Evolutionary conservation across 64 coral and sea anemone genomes (phyloP).

Genomic region (Acropora yongei): DNA sequence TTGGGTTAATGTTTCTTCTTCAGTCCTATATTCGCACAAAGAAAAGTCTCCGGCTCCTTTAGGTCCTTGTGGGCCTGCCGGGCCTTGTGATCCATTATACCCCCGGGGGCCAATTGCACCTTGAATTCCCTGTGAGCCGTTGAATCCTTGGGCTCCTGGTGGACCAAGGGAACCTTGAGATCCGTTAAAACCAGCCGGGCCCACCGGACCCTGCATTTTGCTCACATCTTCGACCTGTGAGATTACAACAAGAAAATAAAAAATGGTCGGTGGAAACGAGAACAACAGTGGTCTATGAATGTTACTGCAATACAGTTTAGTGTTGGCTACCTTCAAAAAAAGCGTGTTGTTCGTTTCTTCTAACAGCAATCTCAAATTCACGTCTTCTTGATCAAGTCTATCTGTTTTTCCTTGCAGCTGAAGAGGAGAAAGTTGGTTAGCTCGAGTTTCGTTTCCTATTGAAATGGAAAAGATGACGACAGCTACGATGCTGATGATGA

Average conservation of each 20-base stretch:
- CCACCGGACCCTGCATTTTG: constrained; percentile 34
- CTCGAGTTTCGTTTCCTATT: too few relatives aligned
- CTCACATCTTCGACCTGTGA: constrained; percentile 14
- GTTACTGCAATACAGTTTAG: too few relatives aligned
- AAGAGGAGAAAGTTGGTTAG: background rate
- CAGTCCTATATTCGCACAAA: constrained; percentile 27
- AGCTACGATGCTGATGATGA: too few relatives aligned
- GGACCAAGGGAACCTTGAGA: constrained; percentile 41
- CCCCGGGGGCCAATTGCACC: constrained; percentile 32
- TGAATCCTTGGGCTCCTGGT: constrained; percentile 52
- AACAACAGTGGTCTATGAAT: too few relatives aligned
- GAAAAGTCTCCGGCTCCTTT: constrained; percentile 45
- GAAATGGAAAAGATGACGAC: too few relatives aligned
- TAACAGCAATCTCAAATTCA: background rate
- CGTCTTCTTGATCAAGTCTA: background rate
- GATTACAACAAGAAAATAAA: background rate
- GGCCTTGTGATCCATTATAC: constrained; percentile 34
- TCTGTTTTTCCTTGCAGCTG: background rate
- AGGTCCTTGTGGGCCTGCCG: constrained; percentile 11
- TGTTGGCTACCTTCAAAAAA: background rate
- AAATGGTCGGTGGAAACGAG: background rate
- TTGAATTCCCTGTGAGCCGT: constrained; percentile 48
- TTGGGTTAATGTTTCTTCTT: background rate
- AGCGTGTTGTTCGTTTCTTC: constrained; percentile 1
- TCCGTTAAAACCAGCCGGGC: constrained; percentile 28